phyloP scores from a whole-genome alignment of 2,797 vertebrate species.

The Gymnoscopelus braueri region DNA sequence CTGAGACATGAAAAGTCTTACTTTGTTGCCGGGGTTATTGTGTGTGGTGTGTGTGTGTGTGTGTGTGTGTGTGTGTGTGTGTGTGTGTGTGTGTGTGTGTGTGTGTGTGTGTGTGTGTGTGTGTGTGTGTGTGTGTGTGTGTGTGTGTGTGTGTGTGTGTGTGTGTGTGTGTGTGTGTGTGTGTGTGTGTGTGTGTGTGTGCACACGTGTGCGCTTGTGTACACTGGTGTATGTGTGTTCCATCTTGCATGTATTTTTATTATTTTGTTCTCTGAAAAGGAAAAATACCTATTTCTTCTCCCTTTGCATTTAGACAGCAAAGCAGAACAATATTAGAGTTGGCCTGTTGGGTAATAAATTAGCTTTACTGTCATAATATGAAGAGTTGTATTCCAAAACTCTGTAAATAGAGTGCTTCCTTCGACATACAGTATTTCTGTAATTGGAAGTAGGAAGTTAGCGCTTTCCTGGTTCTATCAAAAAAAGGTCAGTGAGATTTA shows the following conservation, averaged over 20 bases:
- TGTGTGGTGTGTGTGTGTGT: slow-evolving; percentile 27
- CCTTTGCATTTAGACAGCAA: slow-evolving; percentile 41
- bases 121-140: slow-evolving; percentile 22
- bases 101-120: slow-evolving; percentile 16
- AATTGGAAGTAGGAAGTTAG: no score
- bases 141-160: slow-evolving; percentile 14
- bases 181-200: slow-evolving; percentile 44
- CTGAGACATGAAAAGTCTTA: slow-evolving; percentile 72
- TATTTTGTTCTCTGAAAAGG: background rate
- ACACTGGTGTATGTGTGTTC: background rate
- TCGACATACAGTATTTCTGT: no score
- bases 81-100: slow-evolving; percentile 34
- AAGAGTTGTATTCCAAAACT: no score
- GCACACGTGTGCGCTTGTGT: slow-evolving; percentile 42
- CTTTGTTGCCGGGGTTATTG: slow-evolving; percentile 67
- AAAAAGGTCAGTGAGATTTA: no score
- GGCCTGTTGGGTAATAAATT: slow-evolving; percentile 18
- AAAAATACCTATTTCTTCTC: slow-evolving; percentile 7
- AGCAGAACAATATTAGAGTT: slow-evolving; percentile 23
- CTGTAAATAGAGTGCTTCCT: no score
- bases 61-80: slow-evolving; percentile 27
- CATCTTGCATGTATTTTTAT: background rate
- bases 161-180: slow-evolving; percentile 11
- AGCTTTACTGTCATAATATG: background rate
- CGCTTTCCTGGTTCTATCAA: no score